Base-by-base conservation (phyloP, 2,113 vertebrate genomes). In the Trematomus loennbergii region DNA sequence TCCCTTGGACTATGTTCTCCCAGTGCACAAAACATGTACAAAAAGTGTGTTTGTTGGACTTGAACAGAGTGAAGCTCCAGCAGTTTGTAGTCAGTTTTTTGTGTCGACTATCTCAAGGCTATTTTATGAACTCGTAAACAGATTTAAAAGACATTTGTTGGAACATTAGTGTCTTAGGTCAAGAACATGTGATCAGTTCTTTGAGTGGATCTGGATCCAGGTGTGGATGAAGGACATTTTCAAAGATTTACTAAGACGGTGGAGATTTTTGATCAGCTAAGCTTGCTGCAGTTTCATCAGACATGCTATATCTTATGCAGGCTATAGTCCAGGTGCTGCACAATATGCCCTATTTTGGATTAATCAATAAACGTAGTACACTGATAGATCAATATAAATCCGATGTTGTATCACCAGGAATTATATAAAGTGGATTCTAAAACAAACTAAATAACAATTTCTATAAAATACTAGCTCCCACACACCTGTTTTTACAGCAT, bases 361-460 rank as follows among this genome's bases (percentile, higher is more conserved):
- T 5, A 59, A 68, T 54, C 9, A 9, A 17, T 33, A 20, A 17
- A 72, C 10, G 5, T 33, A 1, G 5, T 3, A 22, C n/a, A 36
- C 9, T 4, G 8, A 48, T 48, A 20, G 7, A 10, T 25, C 12
- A 40, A 16, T 5, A 22, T 13, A 45, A 55, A 63, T 7, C 18
- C 0, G n/a, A 8, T 20, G 43, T 16, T 3, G 17, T 36, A 57
- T 66, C 1, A 33, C 20, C 25, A 5, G 36, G 12, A 57, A 12
- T 0, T 7, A 55, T 29, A 3, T 46, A 18, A 60, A 54, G 9
- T 72, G 76, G 52, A 62, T 74, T 73, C 48, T 29, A 78, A 62
- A 75, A 53, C 29, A 58, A 61, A 57, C 43, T 53, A 3, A 73
- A 49, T 13, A 0, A 55, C 68, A 0, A n/a, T 15, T 55, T 50